Percentiles rank a stretch among this genome's conserved stretches.
These are phyloP conservation scores for Sitobion miscanthi DNA, from an alignment of 1,140 invertebrate genomes.

Conservation along the genomic window DNA sequence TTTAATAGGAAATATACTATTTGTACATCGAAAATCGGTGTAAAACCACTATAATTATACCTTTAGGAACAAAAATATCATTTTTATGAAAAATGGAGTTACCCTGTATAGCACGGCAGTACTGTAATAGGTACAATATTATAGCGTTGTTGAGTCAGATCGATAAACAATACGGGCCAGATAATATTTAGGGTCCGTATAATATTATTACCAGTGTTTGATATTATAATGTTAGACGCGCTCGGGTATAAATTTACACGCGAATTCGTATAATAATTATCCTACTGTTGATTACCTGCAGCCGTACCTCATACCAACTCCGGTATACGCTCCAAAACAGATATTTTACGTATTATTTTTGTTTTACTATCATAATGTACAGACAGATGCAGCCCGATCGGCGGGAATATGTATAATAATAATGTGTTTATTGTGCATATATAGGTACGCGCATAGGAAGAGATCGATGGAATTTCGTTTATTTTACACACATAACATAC, in stretches of 20 bases:
- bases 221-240: background rate
- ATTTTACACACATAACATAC: background rate
- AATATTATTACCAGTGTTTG: background rate
- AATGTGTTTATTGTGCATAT: background rate
- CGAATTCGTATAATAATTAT: background rate
- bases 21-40: too few relatives aligned
- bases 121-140: too few relatives aligned
- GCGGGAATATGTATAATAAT: background rate
- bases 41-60: too few relatives aligned
- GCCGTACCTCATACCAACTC: background rate
- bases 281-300: background rate
- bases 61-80: too few relatives aligned
- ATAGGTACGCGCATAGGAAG: background rate
- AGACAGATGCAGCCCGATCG: too few relatives aligned
- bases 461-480: conserved; percentile 31
- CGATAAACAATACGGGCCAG: background rate
- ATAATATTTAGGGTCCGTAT: background rate
- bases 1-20: too few relatives aligned
- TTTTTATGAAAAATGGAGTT: too few relatives aligned
- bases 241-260: background rate
- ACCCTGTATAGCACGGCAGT: too few relatives aligned
- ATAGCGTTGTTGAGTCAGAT: background rate
- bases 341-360: background rate
- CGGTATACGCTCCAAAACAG: background rate
- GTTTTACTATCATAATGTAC: too few relatives aligned